Base-by-base conservation (phyloP, 2,113 vertebrate species). In the Acinonyx jubatus region DNA sequence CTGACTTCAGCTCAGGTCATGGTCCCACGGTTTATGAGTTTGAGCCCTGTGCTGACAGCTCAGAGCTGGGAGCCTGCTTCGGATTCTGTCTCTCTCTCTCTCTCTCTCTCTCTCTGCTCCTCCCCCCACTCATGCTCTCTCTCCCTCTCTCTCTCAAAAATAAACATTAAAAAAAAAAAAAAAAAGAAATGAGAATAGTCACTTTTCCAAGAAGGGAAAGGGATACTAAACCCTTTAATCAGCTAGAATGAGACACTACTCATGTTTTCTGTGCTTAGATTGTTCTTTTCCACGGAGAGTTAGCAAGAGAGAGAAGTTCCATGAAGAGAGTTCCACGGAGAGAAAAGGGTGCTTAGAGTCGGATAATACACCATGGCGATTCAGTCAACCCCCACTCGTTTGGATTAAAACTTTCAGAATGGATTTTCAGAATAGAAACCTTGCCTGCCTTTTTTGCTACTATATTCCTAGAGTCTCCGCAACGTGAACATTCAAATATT, bases 131-230 rank as follows among this genome's bases (percentile, higher is more conserved):
- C 55, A 57, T 61, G 57, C 21, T 61, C 57, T 61, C 21, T 61
- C 57, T 57, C 19, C 21, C 55, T 57, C 55, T 61, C 57, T 55
- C 55, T 55, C 4, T 55, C 52, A 61, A 21, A 61, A 61, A 23
- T 61, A 61, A 61, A 61, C 21, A 61, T 61, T 61, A 55, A 55
- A 55, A 55, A 13, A 50, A 50, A 50, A 50, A 50, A 50, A 50
- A 23, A 57, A 61, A 61, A 88, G 48, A 71, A 89, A 89, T 33
- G 29, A 74, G 18, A 87, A 85, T 1, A 14, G 33, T 91, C 61
- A 33, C 61, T 95, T 87, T 96, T 41, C 76, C 63, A 19, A 71
- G 85, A 87, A 87, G 55, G 63, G 57, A 88, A 95, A 93, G 74
- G 38, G 36, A 90, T 76, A 36, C 41, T 13, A 66, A 89, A 81